Percentiles rank a stretch among this genome's conserved stretches.
phyloP scores from a whole-genome alignment of 2,888 invertebrate species.

The Hymenopus coronatus region DNA sequence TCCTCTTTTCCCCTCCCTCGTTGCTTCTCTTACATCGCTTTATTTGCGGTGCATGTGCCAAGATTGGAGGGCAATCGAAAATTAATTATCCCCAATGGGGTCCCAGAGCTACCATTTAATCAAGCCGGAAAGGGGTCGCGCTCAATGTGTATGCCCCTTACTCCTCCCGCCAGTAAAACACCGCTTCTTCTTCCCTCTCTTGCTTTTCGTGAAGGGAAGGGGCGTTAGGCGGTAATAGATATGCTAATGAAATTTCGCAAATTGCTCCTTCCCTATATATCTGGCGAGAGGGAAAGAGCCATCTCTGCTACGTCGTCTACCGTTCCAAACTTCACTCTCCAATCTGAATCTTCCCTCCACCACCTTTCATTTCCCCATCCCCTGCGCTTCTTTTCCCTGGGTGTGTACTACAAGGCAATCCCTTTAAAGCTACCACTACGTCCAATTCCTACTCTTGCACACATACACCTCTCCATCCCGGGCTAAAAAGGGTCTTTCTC shows the following conservation, averaged over 20 bases:
- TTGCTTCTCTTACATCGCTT: slow-evolving; percentile 23
- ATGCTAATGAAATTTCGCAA: slow-evolving; percentile 41
- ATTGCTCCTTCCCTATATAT: slow-evolving; percentile 36
- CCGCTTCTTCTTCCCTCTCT: slow-evolving; percentile 24
- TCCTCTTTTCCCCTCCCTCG: slow-evolving; percentile 7
- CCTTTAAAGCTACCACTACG: slow-evolving; percentile 10
- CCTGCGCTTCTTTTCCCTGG: slow-evolving; percentile 10
- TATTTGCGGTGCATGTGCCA: slow-evolving; percentile 36
- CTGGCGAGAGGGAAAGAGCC: neutral
- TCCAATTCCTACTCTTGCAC: neutral
- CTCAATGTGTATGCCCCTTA: slow-evolving; percentile 23
- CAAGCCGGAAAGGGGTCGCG: slow-evolving; percentile 34
- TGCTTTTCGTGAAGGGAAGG: slow-evolving; percentile 17
- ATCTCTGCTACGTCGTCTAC: slow-evolving; percentile 3
- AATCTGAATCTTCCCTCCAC: slow-evolving; percentile 6
- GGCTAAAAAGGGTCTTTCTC: slow-evolving; percentile 3
- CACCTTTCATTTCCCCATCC: slow-evolving; percentile 3
- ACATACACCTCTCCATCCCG: slow-evolving; percentile 6
- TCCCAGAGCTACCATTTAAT: slow-evolving; percentile 36
- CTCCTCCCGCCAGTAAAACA: slow-evolving; percentile 34
- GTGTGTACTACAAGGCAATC: slow-evolving; percentile 16
- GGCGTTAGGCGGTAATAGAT: slow-evolving; percentile 39
- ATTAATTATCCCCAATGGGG: slow-evolving; percentile 44
- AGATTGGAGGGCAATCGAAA: slow-evolving; percentile 42
- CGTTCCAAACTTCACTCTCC: slow-evolving; percentile 12